phyloP scores from a whole-genome alignment of 2,113 vertebrate genomes.

The Lagopus muta region DNA sequence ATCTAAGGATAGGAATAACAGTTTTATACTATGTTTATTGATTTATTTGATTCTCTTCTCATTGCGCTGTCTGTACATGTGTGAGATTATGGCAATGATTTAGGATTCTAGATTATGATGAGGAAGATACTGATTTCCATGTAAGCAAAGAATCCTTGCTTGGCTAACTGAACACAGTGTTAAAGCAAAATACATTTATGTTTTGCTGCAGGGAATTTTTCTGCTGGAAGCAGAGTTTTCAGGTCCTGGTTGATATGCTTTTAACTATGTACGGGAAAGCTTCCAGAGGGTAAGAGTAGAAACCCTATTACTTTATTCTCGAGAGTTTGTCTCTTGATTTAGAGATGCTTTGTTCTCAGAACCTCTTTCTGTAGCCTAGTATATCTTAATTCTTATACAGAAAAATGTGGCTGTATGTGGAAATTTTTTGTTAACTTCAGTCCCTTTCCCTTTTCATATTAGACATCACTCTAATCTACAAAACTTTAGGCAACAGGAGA shows the following conservation, averaged over 20 bases:
- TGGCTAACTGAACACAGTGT: neutral
- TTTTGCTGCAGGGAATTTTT: neutral
- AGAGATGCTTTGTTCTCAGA: neutral
- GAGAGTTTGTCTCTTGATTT: neutral
- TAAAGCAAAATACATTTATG: neutral
- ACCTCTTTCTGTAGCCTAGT: neutral
- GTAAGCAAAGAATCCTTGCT: neutral
- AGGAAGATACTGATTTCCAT: constrained; percentile 8
- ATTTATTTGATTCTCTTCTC: neutral
- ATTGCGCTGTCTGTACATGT: neutral
- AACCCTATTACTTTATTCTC: neutral
- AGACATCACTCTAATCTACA: neutral
- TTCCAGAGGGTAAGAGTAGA: neutral
- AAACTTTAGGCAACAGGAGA: neutral
- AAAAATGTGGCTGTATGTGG: neutral
- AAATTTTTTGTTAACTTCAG: constrained; percentile 30
- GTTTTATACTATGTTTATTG: neutral
- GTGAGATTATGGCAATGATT: constrained; percentile 9
- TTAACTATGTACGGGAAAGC: neutral
- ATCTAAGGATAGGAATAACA: neutral
- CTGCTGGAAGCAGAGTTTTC: neutral
- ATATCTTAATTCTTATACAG: neutral
- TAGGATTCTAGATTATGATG: constrained; percentile 10
- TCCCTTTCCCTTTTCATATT: constrained; percentile 3
- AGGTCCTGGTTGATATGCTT: neutral